phyloP scores from a whole-genome alignment of 1,140 invertebrate genomes.

The Drosophila biarmipes region DNA sequence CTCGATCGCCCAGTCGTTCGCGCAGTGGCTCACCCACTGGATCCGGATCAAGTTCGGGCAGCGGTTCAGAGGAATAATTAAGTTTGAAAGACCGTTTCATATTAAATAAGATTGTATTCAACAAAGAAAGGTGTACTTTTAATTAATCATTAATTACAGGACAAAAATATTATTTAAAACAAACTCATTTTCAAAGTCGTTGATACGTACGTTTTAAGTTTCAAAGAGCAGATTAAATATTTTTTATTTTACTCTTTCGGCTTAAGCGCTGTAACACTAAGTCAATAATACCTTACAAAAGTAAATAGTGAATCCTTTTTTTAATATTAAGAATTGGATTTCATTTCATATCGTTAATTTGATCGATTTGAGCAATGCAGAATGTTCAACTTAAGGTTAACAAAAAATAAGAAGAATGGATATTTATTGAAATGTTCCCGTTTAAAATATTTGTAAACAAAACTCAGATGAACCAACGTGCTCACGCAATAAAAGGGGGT shows the following conservation, averaged over 20 bases:
- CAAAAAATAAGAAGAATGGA: no score
- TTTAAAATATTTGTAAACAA: no score
- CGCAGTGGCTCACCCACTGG: slow-evolving; percentile 70
- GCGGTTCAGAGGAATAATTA: slow-evolving; percentile 66
- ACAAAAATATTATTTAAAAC: background rate
- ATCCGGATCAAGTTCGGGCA: slow-evolving; percentile 73
- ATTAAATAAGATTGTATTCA: slow-evolving; percentile 32
- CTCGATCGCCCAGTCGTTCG: slow-evolving; percentile 79
- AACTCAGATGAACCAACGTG: no score
- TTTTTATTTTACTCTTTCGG: background rate
- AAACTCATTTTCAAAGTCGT: background rate
- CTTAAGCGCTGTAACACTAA: background rate
- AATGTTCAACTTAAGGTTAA: background rate
- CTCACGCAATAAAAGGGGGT: no score
- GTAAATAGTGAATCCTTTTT: background rate
- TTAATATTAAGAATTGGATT: background rate
- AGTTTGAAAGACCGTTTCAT: slow-evolving; percentile 3
- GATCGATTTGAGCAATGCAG: background rate
- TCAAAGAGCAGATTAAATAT: background rate
- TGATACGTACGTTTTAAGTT: background rate
- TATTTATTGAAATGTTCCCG: no score
- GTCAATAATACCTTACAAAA: background rate
- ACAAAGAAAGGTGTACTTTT: background rate
- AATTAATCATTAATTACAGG: background rate
- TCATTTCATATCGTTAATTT: background rate